Conservation (phyloP, 2,797 vertebrate species). For the Lepus townsendii region DNA sequence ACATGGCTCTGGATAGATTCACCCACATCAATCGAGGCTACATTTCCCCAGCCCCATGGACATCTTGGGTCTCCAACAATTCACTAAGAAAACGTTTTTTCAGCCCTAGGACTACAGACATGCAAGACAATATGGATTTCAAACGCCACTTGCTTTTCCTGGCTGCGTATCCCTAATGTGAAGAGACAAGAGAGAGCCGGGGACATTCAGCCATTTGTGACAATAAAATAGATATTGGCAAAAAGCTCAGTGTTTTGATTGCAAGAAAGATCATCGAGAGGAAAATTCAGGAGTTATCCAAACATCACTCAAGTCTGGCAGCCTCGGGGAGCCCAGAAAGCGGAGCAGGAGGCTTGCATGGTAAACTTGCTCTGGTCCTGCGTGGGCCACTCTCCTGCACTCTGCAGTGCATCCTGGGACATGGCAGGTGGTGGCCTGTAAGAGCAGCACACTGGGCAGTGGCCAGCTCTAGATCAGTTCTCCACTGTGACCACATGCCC, state of each 20-base stretch:
- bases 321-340: background rate
- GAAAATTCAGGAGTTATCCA: conserved; percentile 29
- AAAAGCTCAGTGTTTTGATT: conserved; percentile 48
- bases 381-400: accelerated
- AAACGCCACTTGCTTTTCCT: conserved; percentile 30
- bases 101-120: background rate
- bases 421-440: accelerated
- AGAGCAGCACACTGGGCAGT: background rate
- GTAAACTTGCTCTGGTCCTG: background rate
- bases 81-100: background rate
- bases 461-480: background rate
- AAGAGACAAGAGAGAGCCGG: conserved; percentile 54
- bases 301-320: conserved; percentile 37
- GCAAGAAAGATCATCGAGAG: conserved; percentile 43
- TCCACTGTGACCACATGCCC: background rate
- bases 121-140: background rate
- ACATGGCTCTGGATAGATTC: background rate
- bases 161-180: background rate
- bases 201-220: conserved; percentile 47
- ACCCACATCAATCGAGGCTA: background rate
- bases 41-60: background rate
- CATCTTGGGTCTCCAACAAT: background rate
- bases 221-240: conserved; percentile 8
- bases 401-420: background rate
- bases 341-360: background rate